Evolutionary conservation across 2,888 invertebrate genomes (phyloP), one percentile per base, ranked within the genome.

Genomic region (Eupithecia subfuscata): DNA sequence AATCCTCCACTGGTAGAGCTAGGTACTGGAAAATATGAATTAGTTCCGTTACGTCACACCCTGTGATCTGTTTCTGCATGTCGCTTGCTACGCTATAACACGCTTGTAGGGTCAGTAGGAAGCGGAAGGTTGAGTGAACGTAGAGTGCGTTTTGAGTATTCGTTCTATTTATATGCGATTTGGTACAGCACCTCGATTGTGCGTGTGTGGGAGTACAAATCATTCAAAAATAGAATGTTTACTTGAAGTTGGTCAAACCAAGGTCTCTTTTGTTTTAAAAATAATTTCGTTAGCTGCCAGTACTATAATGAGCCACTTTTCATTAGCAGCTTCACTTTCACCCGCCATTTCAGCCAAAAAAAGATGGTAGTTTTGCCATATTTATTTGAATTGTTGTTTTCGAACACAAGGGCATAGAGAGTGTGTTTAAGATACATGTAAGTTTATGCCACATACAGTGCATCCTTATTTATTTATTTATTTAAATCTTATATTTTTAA

Each of bases 31-130:
- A 60, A 60, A 60, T 12, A 60, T 25, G 60, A 60, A 5, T 25
- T 60, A 60, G 25, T 60, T 60, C 60, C 25, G 60, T 60, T 60
- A 60, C 60, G 60, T 60, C 25, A 60, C 60, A 25, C 60, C 25
- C 14, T 60, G 60, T 60, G 60, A 60, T 25, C 60, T 60, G 60
- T 60, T 12, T 25, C 22, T 6, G 25, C 60, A 60, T 60, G 25
- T 25, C 25, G 60, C 60, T 25, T 25, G 60, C 22, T 60, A 60
- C 60, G 60, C 60, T 12, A 60, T 14, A 60, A 22, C 56, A 56
- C 56, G 22, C 56, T 22, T 5, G 56, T 56, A 56, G 22, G 56
- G 22, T 56, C 22, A 2, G 56, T 56, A 12, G 22, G 22, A 56
- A 56, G 4, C 12, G 22, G 56, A 22, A 22, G 22, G 56, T 22